Percentiles rank a stretch among this genome's conserved stretches.
phyloP scores from a whole-genome alignment of 2,797 vertebrate genomes.

The Muscicapa comitata region DNA sequence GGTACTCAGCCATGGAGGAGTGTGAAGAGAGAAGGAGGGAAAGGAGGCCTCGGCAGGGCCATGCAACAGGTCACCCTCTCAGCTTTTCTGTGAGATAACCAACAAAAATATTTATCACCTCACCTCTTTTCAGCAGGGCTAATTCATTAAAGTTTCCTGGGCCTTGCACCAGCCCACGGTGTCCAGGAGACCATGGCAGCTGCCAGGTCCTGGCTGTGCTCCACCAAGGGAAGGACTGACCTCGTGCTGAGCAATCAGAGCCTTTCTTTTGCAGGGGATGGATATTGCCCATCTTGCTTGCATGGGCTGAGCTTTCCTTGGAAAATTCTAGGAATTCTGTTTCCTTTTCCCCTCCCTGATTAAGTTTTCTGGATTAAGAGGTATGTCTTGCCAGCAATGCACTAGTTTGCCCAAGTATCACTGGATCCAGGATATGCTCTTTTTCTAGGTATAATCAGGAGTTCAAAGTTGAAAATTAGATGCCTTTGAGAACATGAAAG shows the following conservation, averaged over 20 bases:
- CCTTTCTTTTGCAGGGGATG: background rate
- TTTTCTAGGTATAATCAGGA: background rate
- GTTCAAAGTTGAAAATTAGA: background rate
- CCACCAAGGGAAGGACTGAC: background rate
- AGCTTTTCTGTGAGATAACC: background rate
- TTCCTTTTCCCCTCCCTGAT: background rate
- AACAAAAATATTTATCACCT: background rate
- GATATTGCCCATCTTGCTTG: background rate
- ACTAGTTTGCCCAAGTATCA: background rate
- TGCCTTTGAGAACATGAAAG: background rate
- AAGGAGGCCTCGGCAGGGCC: background rate
- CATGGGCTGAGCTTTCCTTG: background rate
- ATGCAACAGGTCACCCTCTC: background rate
- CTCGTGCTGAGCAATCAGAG: rapidly evolving
- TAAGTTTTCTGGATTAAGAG: background rate
- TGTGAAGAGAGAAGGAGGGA: background rate
- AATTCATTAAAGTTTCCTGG: background rate
- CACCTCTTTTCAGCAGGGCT: background rate
- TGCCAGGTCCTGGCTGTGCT: background rate
- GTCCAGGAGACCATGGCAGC: background rate
- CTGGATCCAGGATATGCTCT: background rate
- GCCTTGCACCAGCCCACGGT: background rate
- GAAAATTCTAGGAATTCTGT: background rate
- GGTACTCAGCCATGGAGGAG: background rate
- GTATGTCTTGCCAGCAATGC: background rate